Conservation (phyloP, 2,888 invertebrate species). For the Mythimna pallens region DNA sequence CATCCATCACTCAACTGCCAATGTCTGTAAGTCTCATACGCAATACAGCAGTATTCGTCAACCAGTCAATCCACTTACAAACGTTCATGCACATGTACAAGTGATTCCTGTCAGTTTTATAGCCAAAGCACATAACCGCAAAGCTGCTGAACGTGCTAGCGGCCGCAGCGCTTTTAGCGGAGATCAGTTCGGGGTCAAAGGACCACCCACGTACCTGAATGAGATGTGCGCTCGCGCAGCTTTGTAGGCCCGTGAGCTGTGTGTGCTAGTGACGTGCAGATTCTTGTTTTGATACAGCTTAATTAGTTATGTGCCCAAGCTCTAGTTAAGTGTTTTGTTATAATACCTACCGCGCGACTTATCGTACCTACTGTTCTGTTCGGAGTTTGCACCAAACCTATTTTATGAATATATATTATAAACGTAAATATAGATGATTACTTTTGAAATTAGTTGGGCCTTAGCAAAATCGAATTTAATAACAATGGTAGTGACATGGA, state of each 20-base stretch:
- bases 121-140: conserved; percentile 36
- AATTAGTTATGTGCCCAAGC: neutral
- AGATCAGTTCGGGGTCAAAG: conserved; percentile 51
- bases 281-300: neutral
- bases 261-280: neutral
- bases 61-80: conserved; percentile 4
- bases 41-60: neutral
- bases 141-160: conserved; percentile 29
- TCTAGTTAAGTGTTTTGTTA: neutral
- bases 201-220: conserved; percentile 63
- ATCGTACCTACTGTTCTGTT: neutral
- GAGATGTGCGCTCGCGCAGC: conserved; percentile 40
- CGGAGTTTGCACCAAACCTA: neutral
- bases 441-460: no score
- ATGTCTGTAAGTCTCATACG: neutral
- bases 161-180: conserved; percentile 31
- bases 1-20: conserved; percentile 3
- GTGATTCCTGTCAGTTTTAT: conserved; percentile 28
- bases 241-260: neutral
- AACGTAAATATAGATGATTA: no score
- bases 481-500: no score
- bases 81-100: neutral
- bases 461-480: no score
- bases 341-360: neutral
- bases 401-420: neutral